Percentiles rank a stretch among this genome's conserved stretches.
Evolutionary conservation across 2,888 invertebrate genomes (phyloP).

Genomic region (Caradrina kadenii): DNA sequence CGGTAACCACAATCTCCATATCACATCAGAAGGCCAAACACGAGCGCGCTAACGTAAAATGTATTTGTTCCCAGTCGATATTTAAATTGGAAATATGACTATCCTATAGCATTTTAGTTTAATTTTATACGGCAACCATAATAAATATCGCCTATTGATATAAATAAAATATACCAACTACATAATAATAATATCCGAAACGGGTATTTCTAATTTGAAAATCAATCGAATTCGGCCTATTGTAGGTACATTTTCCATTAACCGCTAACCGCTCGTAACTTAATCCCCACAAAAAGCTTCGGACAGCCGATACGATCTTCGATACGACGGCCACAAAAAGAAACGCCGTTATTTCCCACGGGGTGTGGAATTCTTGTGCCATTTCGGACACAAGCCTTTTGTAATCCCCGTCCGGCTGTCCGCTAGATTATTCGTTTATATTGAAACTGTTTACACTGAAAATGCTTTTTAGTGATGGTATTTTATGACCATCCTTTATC

Average conservation of each 20-base stretch:
- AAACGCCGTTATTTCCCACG: constrained; percentile 88
- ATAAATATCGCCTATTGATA: no score
- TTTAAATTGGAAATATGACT: no score
- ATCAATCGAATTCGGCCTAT: no score
- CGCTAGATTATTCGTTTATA: constrained; percentile 70
- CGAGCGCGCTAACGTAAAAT: no score
- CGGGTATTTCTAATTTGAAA: no score
- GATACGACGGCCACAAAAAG: constrained; percentile 80
- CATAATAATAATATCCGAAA: no score
- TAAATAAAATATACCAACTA: no score
- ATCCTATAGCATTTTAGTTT: no score
- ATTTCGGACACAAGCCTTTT: constrained; percentile 70
- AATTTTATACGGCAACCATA: no score
- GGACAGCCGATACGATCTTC: constrained; percentile 81
- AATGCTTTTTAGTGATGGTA: constrained; percentile 9
- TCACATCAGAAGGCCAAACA: no score
- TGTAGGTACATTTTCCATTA: background rate
- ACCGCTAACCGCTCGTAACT: constrained; percentile 51
- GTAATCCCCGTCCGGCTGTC: constrained; percentile 60
- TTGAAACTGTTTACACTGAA: constrained; percentile 63
- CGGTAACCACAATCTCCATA: no score
- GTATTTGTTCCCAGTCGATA: no score
- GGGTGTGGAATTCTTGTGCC: constrained; percentile 78
- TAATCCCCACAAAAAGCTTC: constrained; percentile 54
- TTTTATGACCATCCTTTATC: background rate